A percentile compares a stretch with the other conserved stretches of the same genome.
These are phyloP conservation scores for Scaptomyza reducta DNA, from an alignment of 2,888 invertebrate genomes.

Conservation along the genomic window DNA sequence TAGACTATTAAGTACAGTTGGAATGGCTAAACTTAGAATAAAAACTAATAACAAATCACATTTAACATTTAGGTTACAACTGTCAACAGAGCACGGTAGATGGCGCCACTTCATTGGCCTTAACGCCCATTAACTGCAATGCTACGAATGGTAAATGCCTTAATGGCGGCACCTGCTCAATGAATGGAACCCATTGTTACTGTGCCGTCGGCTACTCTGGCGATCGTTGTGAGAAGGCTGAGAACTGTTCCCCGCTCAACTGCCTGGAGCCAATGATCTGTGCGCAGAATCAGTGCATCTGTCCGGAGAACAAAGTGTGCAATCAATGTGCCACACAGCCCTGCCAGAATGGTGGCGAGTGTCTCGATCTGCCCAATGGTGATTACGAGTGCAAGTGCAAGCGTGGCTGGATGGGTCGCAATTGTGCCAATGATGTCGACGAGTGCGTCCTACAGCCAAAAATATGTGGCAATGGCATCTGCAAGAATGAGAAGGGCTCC, in stretches of 20 bases:
- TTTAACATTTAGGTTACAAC: slow-evolving; percentile 78
- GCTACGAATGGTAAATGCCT: slow-evolving; percentile 81
- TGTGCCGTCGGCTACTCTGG: slow-evolving; percentile 83
- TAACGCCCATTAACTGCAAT: slow-evolving; percentile 72
- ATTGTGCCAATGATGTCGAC: slow-evolving; percentile 89
- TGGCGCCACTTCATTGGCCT: slow-evolving; percentile 52
- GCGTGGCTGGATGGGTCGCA: slow-evolving; percentile 86
- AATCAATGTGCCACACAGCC: slow-evolving; percentile 86
- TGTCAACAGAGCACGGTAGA: slow-evolving; percentile 79
- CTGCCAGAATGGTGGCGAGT: slow-evolving; percentile 88
- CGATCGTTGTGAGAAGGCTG: slow-evolving; percentile 82
- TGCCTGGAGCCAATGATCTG: slow-evolving; percentile 84
- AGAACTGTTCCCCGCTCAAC: slow-evolving; percentile 79
- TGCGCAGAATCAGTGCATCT: slow-evolving; percentile 82
- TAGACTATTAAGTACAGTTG: slow-evolving; percentile 16
- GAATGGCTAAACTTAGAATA: background rate
- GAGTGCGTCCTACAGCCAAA: slow-evolving; percentile 86
- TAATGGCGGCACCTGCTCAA: slow-evolving; percentile 83
- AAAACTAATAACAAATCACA: slow-evolving; percentile 16
- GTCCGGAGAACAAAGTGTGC: slow-evolving; percentile 84
- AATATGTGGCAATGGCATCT: slow-evolving; percentile 92
- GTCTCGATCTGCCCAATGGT: slow-evolving; percentile 86
- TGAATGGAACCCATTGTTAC: slow-evolving; percentile 83
- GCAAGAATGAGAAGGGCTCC: slow-evolving; percentile 90
- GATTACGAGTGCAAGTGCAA: slow-evolving; percentile 87